phyloP scores from a whole-genome alignment of 2,888 invertebrate genomes.

The Penaeus monodon region DNA sequence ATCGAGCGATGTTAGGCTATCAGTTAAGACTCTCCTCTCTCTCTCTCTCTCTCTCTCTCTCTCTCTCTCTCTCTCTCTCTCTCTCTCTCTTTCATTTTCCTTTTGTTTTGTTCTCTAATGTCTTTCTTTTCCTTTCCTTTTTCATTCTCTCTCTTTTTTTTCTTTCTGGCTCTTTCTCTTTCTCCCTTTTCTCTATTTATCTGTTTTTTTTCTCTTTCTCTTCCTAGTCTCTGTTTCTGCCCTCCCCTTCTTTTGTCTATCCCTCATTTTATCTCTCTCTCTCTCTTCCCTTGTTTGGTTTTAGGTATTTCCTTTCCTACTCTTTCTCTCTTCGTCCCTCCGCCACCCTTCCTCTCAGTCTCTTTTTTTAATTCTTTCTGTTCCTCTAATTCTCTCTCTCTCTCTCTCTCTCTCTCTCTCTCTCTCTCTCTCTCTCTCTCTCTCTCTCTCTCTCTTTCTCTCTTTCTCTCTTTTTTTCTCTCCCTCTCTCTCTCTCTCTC shows the following conservation, averaged over 20 bases:
- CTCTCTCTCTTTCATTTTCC: background rate
- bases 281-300: background rate
- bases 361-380: background rate
- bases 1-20: too few species aligned
- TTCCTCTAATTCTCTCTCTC: background rate
- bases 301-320: too few species aligned
- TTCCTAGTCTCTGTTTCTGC: background rate
- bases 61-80: slow-evolving; percentile 10
- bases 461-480: background rate
- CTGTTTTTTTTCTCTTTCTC: background rate
- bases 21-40: background rate
- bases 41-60: background rate
- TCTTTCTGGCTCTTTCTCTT: background rate
- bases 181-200: too few species aligned
- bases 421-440: background rate
- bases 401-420: background rate
- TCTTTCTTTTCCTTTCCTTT: background rate
- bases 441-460: background rate
- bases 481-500: background rate
- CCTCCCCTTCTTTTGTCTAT: too few species aligned
- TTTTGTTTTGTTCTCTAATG: background rate
- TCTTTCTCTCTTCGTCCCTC: too few species aligned
- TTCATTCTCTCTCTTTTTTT: background rate
- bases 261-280: background rate
- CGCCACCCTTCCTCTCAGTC: background rate